Percentiles rank a stretch among this genome's conserved stretches.
phyloP scores from a whole-genome alignment of 2,797 vertebrate species.

The Margarornis squamiger region DNA sequence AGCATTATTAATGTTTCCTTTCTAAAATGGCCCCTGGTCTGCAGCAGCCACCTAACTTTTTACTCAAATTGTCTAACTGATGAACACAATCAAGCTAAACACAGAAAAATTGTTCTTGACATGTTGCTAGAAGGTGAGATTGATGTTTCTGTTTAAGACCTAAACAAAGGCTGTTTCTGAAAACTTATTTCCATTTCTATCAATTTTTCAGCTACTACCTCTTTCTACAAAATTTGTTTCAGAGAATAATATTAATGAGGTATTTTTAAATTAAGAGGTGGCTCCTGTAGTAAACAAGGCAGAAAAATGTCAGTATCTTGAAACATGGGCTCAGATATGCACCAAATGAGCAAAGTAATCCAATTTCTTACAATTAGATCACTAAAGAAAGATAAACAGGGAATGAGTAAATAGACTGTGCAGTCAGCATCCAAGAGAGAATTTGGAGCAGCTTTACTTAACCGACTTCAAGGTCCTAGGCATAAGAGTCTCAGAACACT shows the following conservation, averaged over 20 bases:
- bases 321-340: background rate
- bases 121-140: background rate
- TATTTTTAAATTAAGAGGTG: conserved; percentile 42
- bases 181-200: background rate
- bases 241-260: background rate
- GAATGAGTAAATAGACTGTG: background rate
- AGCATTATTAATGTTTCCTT: background rate
- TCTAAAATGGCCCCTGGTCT: background rate
- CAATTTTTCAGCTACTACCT: background rate
- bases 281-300: background rate
- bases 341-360: conserved; percentile 6
- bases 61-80: background rate
- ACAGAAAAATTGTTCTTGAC: background rate
- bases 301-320: background rate
- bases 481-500: background rate
- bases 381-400: conserved; percentile 20
- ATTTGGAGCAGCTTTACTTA: background rate
- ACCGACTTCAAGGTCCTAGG: background rate
- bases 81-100: background rate
- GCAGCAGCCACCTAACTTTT: background rate
- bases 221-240: background rate
- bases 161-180: background rate
- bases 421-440: background rate
- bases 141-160: background rate
- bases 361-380: conserved; percentile 29